Base-by-base conservation (phyloP, 2,113 vertebrate genomes). In the human (Homo sapiens) region DNA sequence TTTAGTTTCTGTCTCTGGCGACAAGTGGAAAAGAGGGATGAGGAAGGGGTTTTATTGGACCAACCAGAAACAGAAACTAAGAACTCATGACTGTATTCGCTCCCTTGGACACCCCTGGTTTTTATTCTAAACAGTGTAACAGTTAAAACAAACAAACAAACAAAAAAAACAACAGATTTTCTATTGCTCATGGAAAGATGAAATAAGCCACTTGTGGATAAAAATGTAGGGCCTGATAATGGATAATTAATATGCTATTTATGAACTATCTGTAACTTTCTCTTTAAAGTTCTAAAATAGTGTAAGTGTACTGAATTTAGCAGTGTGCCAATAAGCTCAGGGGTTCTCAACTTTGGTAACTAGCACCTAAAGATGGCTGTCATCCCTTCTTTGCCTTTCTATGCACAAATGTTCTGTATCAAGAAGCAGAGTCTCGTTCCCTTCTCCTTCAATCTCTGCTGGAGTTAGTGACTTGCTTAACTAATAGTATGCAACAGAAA, bases 151-250 rank as follows among this genome's bases (percentile, higher is more conserved):
- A 87, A 82, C 3, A 57, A 57, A 57, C 57, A 22, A 32, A 32
- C 27, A 64, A 64, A 72, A 43, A 1, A 76, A 59, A 52, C 4
- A 88, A 8, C 4, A 88, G 8, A 20, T 52, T 97, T 89, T 95
- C 85, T 40, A 70, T 9, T 86, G 43, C n/a, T 92, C 22, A 8
- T 68, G 11, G 43, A 80, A 17, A 73, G 25, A 7, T 76, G 10
- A 95, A 97, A 94, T 94, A 88, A 95, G n/a, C 1, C 43, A 97
- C 3, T 82, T 35, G 48, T 40, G 35, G 32, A 89, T 92, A 72
- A 96, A 96, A 92, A 89, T 43, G 9, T 45, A 73, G n/a, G 20
- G 3, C 30, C 22, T 48, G 32, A 93, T 59, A 72, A 91, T 43
- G 2, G 76, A 75, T 27, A 8, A 89, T 70, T 83, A 90, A 83